These are phyloP conservation scores for Ahaetulla prasina DNA, from an alignment of 2,113 vertebrate genomes.

Conservation along the genomic window DNA sequence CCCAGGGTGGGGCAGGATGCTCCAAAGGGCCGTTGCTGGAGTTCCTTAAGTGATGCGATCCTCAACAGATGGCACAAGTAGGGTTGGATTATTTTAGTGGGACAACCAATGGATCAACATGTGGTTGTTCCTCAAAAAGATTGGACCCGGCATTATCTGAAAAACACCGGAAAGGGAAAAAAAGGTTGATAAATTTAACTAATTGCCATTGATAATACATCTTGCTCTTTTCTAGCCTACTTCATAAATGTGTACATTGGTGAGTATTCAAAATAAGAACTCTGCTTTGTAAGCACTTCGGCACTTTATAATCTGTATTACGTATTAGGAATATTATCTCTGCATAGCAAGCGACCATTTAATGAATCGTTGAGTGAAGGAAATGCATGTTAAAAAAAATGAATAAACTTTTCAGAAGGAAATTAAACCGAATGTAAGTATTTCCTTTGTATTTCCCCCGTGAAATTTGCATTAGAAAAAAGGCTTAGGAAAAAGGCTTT, in stretches of 20 bases:
- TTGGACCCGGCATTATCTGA: not conserved
- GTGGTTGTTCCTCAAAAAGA: not conserved
- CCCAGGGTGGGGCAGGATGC: too few relatives aligned
- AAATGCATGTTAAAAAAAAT: constrained; percentile 45
- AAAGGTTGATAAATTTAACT: constrained; percentile 23
- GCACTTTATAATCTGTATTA: constrained; percentile 45
- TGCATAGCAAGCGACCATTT: constrained; percentile 31
- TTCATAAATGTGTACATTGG: constrained; percentile 56
- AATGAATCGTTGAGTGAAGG: constrained; percentile 44
- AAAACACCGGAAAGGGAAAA: not conserved
- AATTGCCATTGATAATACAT: not conserved
- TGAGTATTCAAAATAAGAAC: constrained; percentile 52
- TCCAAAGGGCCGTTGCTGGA: not conserved
- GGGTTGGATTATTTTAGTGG: not conserved
- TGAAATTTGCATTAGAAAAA: constrained; percentile 1
- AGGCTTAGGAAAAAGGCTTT: not conserved
- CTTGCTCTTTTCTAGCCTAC: constrained; percentile 19
- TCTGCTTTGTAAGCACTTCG: constrained; percentile 56
- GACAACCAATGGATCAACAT: not conserved
- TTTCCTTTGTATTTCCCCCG: constrained; percentile 4
- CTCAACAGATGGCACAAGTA: not conserved
- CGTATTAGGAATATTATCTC: constrained; percentile 53
- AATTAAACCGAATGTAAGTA: constrained; percentile 8
- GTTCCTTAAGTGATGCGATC: not conserved
- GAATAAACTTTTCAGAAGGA: constrained; percentile 33